Percentiles rank a stretch among this genome's conserved stretches.
Evolutionary conservation across 2,113 vertebrate genomes (phyloP).

Genomic region (Noctilio leporinus): DNA sequence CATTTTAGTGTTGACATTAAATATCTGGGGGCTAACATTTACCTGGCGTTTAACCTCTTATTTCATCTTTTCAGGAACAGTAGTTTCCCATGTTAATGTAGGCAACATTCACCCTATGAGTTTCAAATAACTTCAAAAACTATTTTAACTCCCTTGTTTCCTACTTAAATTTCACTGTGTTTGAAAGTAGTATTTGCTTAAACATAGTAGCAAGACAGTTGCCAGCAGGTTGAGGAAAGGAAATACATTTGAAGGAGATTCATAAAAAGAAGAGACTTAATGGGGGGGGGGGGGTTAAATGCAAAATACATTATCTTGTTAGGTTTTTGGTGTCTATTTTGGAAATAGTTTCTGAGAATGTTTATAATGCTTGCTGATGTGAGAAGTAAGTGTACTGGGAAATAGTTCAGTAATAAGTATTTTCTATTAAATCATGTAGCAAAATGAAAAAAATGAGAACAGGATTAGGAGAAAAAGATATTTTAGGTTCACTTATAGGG

Average conservation of each 20-base stretch:
- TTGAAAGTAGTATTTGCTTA: not conserved
- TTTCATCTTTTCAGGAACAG: not conserved
- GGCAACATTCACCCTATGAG: not conserved
- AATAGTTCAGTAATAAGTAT: not conserved
- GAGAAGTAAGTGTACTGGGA: not conserved
- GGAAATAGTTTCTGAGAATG: not conserved
- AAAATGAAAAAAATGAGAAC: not conserved
- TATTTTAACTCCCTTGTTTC: not conserved
- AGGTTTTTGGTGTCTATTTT: not conserved
- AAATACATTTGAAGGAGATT: not conserved
- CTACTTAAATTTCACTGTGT: not conserved
- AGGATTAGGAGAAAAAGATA: slow-evolving; percentile 1
- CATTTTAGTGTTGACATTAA: not conserved
- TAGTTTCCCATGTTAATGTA: not conserved
- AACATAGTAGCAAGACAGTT: not conserved
- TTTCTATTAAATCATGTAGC: not conserved
- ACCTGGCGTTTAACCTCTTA: not conserved
- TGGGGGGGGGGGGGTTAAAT: not conserved
- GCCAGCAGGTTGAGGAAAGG: not conserved
- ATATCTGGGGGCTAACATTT: not conserved
- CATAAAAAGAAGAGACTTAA: not conserved
- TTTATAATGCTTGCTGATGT: not conserved
- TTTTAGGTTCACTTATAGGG: not conserved
- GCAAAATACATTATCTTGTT: not conserved
- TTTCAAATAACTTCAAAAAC: not conserved